Base-by-base conservation (phyloP, 2,888 invertebrate species). In the Homarus gammarus region DNA sequence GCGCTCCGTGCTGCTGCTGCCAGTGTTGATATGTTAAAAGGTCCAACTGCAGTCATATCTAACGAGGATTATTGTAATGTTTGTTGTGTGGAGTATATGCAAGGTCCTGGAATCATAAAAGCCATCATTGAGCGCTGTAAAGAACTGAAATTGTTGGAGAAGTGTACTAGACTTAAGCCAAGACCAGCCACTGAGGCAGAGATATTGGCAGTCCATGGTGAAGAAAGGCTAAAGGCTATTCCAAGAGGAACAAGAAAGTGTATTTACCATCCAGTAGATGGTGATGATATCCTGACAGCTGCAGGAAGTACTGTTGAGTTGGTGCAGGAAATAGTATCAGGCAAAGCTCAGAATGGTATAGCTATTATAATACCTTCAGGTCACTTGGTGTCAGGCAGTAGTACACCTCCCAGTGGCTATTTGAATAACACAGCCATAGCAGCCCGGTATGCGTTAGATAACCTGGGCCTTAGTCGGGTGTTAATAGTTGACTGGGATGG, bases 401-500 rank as follows among this genome's bases (percentile, higher is more conserved):
- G 27, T 56, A 38, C 38, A 31, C 12, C 18, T 36, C 10, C 56
- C 56, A 73, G 61, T 38, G 40, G 3, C 61, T 96, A 96, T 94
- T 98, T 98, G 93, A 99, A 99, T 94, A 98, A 98, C 94, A 97
- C 98, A 0, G 98, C 98, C 0, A 94, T 99, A 82, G 98, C 97
- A 0, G 97, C 97, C 0, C 95, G 95, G 92, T 95, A 96, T 93
- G 97, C 97, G 38, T 94, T 98, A 15, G 95, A 96, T 79, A 95
- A 95, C n/a, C 94, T 94, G n/a, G 95, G 95, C 12, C 36, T 75
- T 6, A 94, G 94, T 73, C 95, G 96, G 93, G 96, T 99, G 93
- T 94, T 99, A 89, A 97, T 99, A 90, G 96, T 99, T 0, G 99
- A 99, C 94, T 98, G 97, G 96, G 99, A 99, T 94, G 97, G 99